These are phyloP conservation scores for Ctenopoma kingsleyae DNA, from an alignment of 2,797 vertebrate species.

Conservation along the genomic window DNA sequence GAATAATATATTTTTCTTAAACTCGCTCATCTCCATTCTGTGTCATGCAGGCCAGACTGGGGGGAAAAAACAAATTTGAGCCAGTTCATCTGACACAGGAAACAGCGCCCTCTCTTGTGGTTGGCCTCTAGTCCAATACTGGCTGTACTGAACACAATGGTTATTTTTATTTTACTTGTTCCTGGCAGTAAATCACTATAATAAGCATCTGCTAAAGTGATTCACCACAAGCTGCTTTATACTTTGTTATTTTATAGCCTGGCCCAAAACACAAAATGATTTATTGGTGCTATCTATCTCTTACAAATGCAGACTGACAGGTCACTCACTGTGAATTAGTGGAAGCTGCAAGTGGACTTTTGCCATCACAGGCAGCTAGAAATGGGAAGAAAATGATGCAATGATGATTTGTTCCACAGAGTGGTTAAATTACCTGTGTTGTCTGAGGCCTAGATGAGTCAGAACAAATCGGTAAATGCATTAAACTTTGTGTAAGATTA, in stretches of 20 bases:
- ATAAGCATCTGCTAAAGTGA: not conserved
- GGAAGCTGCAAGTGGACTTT: slow-evolving; percentile 1
- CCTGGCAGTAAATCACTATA: not conserved
- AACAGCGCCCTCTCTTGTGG: no score
- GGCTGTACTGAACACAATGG: no score
- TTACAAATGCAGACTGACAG: slow-evolving; percentile 9
- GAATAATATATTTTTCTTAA: no score
- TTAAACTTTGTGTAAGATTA: not conserved
- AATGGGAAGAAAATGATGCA: slow-evolving; percentile 2
- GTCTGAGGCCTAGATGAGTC: not conserved
- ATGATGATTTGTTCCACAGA: not conserved
- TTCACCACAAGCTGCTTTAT: slow-evolving; percentile 2
- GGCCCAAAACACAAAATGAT: slow-evolving; percentile 2
- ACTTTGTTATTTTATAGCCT: not conserved
- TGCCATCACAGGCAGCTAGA: not conserved
- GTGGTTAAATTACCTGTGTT: not conserved
- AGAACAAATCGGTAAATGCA: not conserved
- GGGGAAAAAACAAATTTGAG: no score
- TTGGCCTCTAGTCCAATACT: no score
- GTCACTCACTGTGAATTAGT: slow-evolving; percentile 1
- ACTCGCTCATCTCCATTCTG: no score
- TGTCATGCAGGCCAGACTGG: no score
- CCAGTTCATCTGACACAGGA: no score
- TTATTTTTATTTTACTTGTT: not conserved
- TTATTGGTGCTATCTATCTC: slow-evolving; percentile 1